A percentile compares a stretch with the other conserved stretches of the same genome.
Evolutionary conservation across 2,113 vertebrate genomes (phyloP).

Genomic region (Mobula hypostoma): DNA sequence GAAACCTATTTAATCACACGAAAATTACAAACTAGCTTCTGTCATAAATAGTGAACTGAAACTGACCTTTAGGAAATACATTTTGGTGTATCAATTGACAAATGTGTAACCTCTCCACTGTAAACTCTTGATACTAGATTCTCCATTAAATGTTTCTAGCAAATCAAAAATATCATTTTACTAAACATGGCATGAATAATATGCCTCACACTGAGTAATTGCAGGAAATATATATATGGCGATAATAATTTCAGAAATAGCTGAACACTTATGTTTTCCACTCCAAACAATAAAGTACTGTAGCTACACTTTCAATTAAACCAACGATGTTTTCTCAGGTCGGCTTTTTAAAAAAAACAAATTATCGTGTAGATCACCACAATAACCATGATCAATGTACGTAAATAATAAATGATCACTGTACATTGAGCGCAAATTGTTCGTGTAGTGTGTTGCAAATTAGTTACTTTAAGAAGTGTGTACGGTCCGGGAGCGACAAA

Average conservation of each 20-base stretch:
- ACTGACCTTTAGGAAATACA: background rate
- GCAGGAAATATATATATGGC: background rate
- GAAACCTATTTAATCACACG: background rate
- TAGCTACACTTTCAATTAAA: background rate
- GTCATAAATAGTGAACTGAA: no score
- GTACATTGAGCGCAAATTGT: background rate
- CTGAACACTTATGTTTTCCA: background rate
- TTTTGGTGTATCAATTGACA: background rate
- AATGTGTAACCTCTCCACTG: no score
- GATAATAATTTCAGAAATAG: background rate
- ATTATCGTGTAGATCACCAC: background rate
- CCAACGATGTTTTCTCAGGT: background rate
- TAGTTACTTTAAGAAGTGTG: background rate
- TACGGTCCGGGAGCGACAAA: background rate
- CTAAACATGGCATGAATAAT: background rate
- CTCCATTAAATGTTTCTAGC: background rate
- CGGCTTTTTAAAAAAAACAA: background rate
- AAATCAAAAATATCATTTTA: conserved; percentile 9
- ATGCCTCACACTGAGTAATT: background rate
- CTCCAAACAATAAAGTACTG: background rate
- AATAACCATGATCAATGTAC: background rate
- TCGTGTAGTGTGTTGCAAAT: background rate
- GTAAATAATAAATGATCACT: background rate
- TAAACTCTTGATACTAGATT: background rate
- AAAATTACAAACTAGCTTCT: background rate